Conservation (phyloP, 1,140 invertebrate genomes). For the Dermatophagoides farinae region DNA sequence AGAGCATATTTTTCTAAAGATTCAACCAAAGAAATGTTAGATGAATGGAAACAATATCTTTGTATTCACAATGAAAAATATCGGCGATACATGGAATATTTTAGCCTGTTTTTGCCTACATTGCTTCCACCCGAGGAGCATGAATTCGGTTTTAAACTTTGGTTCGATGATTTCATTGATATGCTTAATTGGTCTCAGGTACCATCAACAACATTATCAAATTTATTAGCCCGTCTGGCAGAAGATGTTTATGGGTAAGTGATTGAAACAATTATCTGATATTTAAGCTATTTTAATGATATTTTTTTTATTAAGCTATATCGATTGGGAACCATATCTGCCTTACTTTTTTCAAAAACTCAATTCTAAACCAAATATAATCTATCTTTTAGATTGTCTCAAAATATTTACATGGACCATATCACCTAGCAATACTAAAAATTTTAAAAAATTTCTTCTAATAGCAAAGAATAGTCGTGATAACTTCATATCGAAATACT, state of each 20-base stretch:
- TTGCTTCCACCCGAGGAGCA: slow-evolving; percentile 39
- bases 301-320: slow-evolving; percentile 28
- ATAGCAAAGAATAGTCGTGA: no score
- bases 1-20: slow-evolving; percentile 42
- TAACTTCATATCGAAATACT: no score
- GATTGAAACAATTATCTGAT: background rate
- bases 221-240: slow-evolving; percentile 52
- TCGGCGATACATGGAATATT: slow-evolving; percentile 38
- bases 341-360: slow-evolving; percentile 43
- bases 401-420: no score
- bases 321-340: slow-evolving; percentile 66
- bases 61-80: slow-evolving; percentile 43
- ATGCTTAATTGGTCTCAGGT: slow-evolving; percentile 51
- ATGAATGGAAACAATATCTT: slow-evolving; percentile 53
- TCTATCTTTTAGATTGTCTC: no score
- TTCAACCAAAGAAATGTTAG: slow-evolving; percentile 68
- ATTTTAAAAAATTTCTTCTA: no score
- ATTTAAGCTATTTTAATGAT: no score
- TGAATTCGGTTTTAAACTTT: slow-evolving; percentile 44
- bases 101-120: slow-evolving; percentile 55
- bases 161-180: slow-evolving; percentile 49
- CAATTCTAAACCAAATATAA: no score
- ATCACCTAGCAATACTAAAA: no score
- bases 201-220: slow-evolving; percentile 44
- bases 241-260: slow-evolving; percentile 43